Evolutionary conservation across 2,797 vertebrate species (phyloP), one percentile per base, ranked within the genome.

Genomic region (Antennarius maculatus): DNA sequence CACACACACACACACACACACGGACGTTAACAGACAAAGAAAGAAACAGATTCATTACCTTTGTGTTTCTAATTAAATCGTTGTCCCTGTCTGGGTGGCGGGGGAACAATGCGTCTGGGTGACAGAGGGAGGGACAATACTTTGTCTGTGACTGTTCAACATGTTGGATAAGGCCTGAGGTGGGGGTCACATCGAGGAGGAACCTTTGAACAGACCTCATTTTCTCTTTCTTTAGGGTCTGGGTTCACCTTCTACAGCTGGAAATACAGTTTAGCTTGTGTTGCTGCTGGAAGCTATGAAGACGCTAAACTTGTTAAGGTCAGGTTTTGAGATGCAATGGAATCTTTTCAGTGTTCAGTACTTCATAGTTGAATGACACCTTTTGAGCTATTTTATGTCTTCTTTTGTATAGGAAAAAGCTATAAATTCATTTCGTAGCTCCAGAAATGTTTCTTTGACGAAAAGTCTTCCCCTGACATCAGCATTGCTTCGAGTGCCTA

Each of bases 1-100:
- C 49, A 74, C 72, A 69, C 59, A 64, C 39, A 71, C 60, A 59
- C 51, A 67, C 66, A 73, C 92, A 7, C 54, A 41, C 58, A 52
- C 49, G 3, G 11, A 45, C 49, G 51, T 18, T 46, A 23, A 58
- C 18, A 37, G 23, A 65, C 5, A 59, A 1, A 66, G 29, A 27
- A 12, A 57, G 48, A 54, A 68, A 74, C 79, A 71, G 66, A 52
- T 83, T 77, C 7, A 80, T 82, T 70, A 59, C 64, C 69, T 72
- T n/a, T 17, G 34, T 54, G 29, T 60, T 73, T 74, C 62, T 80
- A 79, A 85, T 68, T 71, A 77, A 85, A 74, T 59, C 6, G 3
- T 70, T 66, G 51, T 1, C 43, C 60, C 63, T 65, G 64, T 52
- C 60, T 42, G 66, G 71, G 69, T 46, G 17, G 65, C 6, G 54